Conservation (phyloP, 2,888 invertebrate genomes). For the Cryptocheilus praepositus region DNA sequence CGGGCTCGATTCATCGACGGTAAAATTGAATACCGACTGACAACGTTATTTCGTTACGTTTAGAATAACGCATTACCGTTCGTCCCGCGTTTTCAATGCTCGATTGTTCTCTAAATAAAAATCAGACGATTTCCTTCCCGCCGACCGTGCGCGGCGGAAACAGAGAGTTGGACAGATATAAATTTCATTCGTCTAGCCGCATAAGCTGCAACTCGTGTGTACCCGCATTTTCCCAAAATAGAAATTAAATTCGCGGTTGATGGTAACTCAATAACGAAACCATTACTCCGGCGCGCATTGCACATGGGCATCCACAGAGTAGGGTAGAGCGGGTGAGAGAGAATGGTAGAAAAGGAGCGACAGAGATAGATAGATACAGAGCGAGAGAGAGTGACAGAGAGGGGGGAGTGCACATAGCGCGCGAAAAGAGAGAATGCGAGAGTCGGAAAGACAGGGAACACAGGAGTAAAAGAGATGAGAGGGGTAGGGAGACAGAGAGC, state of each 20-base stretch:
- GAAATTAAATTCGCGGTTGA: slow-evolving; percentile 55
- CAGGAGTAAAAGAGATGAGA: slow-evolving; percentile 21
- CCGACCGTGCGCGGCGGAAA: not conserved
- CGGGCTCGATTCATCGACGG: no score
- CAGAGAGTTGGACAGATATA: not conserved
- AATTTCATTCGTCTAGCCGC: slow-evolving; percentile 5
- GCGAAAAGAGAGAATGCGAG: not conserved
- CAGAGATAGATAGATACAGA: slow-evolving; percentile 25
- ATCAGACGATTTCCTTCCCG: no score
- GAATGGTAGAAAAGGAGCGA: slow-evolving; percentile 23
- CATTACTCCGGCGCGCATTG: slow-evolving; percentile 54
- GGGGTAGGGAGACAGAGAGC: slow-evolving; percentile 26
- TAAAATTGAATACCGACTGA: no score
- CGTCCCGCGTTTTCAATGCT: no score
- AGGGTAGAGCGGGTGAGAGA: not conserved
- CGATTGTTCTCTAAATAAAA: no score
- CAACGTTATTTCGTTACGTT: not conserved
- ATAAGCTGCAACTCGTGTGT: slow-evolving; percentile 11
- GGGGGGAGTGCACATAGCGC: slow-evolving; percentile 24
- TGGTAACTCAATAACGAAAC: slow-evolving; percentile 60
- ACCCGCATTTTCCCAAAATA: slow-evolving; percentile 49
- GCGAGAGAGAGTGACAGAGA: slow-evolving; percentile 5
- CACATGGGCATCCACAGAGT: slow-evolving; percentile 39
- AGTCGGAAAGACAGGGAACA: slow-evolving; percentile 24
- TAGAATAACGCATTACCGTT: no score